Base-by-base conservation (phyloP, 2,888 invertebrate genomes). In the Sipha maydis region DNA sequence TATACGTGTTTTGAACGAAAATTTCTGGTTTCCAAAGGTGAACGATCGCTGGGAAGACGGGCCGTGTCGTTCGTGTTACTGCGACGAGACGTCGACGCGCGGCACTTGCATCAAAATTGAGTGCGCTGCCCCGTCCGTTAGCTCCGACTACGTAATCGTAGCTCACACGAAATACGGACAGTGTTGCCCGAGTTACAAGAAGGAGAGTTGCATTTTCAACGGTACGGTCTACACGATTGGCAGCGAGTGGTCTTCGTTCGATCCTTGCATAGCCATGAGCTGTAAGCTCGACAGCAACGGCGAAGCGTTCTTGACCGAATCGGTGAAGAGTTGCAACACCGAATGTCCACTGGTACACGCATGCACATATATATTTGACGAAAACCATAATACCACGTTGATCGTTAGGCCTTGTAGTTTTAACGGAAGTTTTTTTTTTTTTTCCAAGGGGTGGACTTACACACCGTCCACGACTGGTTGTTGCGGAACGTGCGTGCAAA, bases 21-120 rank as follows among this genome's bases (percentile, higher is more conserved):
- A 54, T 89, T 85, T 89, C 25, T 89, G 78, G 77, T 80, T 38
- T 67, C 9, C 1, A 25, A 90, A 94, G 94, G 89, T 92, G 76
- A 94, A 94, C 21, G 93, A 94, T 1, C 93, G 92, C 0, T 96
- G 96, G 96, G 91, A 93, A 89, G 95, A 96, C 91, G 96, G 95
- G 0, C 94, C 95, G 38, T 96, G 96, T 91, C 93, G 94, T 71
- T 78, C 93, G 61, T 96, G 96, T 90, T 92, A 92, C 77, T 96
- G 96, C 91, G 90, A 90, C 28, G 91, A 91, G 14, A 92, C 92
- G 89, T 90, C 91, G 1, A 91, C 92, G 11, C 91, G 91, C 21
- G 89, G 92, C 5, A 91, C 91, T 77, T 96, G 96, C 91, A 90
- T 92, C 0, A 91, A 92, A 21, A 93, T 92, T 1, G 92, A 93